Conservation (phyloP, 2,888 invertebrate species). For the Fragum fragum region DNA sequence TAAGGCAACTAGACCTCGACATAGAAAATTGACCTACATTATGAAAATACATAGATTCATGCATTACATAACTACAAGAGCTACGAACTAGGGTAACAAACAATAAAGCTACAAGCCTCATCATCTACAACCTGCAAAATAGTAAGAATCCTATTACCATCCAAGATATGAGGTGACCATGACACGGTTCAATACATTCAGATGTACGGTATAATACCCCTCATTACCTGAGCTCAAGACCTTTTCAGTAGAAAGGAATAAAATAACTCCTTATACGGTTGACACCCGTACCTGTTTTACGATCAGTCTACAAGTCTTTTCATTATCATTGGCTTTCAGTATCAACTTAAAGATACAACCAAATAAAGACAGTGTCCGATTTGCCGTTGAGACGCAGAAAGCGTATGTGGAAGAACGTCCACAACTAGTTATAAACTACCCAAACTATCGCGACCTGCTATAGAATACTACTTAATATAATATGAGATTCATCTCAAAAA, state of each 20-base stretch:
- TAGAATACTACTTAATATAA: not conserved
- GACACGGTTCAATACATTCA: not conserved
- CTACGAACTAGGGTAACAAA: conserved; percentile 5
- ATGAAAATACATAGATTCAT: conserved; percentile 10
- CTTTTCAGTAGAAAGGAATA: conserved; percentile 6
- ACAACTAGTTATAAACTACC: not conserved
- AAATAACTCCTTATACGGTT: not conserved
- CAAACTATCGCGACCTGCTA: conserved; percentile 4
- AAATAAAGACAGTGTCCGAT: not conserved
- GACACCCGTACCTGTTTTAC: conserved; percentile 4
- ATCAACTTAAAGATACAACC: not conserved
- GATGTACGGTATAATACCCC: not conserved
- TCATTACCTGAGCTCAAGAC: not conserved
- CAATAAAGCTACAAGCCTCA: not conserved
- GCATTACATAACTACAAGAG: not conserved
- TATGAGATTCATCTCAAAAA: not conserved
- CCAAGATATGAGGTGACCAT: not conserved
- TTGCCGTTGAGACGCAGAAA: not conserved
- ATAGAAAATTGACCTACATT: conserved; percentile 21
- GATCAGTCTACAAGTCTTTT: not conserved
- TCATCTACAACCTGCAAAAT: conserved; percentile 5
- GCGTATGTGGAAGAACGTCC: not conserved
- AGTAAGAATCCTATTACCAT: conserved; percentile 15
- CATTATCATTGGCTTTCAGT: not conserved
- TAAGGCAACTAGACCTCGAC: conserved; percentile 13